These are phyloP conservation scores for Eristalinus sepulchralis DNA, from an alignment of 2,888 invertebrate genomes.

Conservation along the genomic window DNA sequence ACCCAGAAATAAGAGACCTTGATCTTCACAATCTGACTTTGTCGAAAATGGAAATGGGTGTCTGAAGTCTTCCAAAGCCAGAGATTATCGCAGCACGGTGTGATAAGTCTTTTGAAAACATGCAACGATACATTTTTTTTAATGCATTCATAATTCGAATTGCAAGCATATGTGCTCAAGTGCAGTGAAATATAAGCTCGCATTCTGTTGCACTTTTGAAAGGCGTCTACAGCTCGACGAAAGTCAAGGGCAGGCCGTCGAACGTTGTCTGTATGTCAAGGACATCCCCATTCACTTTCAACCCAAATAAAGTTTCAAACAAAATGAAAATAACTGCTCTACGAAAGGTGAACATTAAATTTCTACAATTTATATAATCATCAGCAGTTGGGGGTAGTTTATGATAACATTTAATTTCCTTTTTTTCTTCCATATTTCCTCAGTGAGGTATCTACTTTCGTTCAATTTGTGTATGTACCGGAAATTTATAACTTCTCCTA, in stretches of 20 bases:
- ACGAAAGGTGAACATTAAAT: slow-evolving; percentile 3
- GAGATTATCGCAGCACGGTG: not conserved
- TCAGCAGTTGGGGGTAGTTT: not conserved
- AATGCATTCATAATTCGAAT: not conserved
- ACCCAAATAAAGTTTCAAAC: not conserved
- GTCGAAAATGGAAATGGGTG: not conserved
- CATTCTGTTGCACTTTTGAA: not conserved
- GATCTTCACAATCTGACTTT: slow-evolving; percentile 23
- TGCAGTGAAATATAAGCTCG: not conserved
- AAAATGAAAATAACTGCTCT: not conserved
- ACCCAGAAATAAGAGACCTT: slow-evolving; percentile 12
- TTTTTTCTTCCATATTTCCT: not conserved
- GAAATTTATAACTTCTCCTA: slow-evolving; percentile 54
- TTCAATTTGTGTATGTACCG: slow-evolving; percentile 67
- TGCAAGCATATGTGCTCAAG: not conserved
- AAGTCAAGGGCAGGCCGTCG: not conserved
- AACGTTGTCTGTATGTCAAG: slow-evolving; percentile 1
- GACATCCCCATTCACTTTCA: slow-evolving; percentile 59
- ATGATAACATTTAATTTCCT: not conserved
- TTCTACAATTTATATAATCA: slow-evolving; percentile 42
- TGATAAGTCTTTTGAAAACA: not conserved
- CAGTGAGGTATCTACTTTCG: slow-evolving; percentile 59
- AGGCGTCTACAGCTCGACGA: not conserved
- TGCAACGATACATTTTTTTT: not conserved
- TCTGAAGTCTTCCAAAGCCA: not conserved